These are phyloP conservation scores for Centroberyx gerrardi DNA, from an alignment of 2,797 vertebrate species.

Conservation along the genomic window DNA sequence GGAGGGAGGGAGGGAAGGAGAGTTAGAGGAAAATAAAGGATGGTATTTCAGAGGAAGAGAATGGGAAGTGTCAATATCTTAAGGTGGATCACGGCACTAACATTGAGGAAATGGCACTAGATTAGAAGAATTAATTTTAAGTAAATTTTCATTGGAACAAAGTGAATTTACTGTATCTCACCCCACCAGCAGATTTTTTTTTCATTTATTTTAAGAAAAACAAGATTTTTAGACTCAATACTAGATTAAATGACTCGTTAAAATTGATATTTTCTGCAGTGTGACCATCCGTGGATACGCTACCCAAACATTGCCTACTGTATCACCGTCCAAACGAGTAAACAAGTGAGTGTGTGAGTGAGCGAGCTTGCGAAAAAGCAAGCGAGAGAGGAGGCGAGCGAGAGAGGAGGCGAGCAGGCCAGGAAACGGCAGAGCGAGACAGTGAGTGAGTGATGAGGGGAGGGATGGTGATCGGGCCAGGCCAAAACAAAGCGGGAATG, in stretches of 20 bases:
- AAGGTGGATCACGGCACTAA: too few relatives aligned
- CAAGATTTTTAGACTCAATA: too few relatives aligned
- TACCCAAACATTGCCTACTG: neutral
- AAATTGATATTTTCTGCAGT: too few relatives aligned
- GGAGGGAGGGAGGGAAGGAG: conserved; percentile 6
- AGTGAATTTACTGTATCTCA: too few relatives aligned
- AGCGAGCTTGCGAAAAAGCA: neutral
- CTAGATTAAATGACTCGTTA: too few relatives aligned
- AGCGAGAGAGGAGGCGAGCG: conserved; percentile 1
- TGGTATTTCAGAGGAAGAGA: neutral
- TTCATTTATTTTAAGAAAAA: too few relatives aligned
- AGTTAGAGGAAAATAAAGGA: neutral
- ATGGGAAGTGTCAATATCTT: neutral
- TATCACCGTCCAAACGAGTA: neutral
- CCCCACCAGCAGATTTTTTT: too few relatives aligned
- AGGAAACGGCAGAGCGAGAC: neutral
- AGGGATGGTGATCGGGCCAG: neutral
- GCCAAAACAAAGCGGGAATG: conserved; percentile 2
- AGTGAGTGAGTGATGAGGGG: conserved; percentile 10
- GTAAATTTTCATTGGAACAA: too few relatives aligned
- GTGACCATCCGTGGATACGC: neutral
- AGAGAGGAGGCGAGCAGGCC: neutral
- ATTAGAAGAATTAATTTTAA: too few relatives aligned
- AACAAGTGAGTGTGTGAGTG: neutral
- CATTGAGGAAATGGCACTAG: too few relatives aligned